phyloP scores from a whole-genome alignment of 2,888 invertebrate genomes.

The Petrolisthes manimaculis region DNA sequence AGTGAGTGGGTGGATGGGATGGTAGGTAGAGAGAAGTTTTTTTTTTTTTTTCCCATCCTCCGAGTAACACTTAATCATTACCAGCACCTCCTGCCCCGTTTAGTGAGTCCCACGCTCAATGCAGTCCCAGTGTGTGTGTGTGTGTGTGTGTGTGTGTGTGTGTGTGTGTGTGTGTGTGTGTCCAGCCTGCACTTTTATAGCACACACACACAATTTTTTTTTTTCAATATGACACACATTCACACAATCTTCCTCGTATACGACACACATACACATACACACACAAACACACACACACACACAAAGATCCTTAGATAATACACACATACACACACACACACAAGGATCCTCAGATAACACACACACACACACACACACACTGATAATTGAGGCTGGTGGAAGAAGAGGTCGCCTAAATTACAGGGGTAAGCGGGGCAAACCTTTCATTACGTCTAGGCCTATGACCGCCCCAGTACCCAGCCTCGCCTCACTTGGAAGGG shows the following conservation, averaged over 20 bases:
- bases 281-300: neutral
- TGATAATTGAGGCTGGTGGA: slow-evolving; percentile 40
- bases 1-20: too few relatives aligned
- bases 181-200: too few relatives aligned
- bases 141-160: too few relatives aligned
- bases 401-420: slow-evolving; percentile 47
- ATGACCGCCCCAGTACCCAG: slow-evolving; percentile 4
- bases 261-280: neutral
- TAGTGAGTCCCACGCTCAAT: too few relatives aligned
- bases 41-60: slow-evolving; percentile 13
- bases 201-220: too few relatives aligned
- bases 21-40: too few relatives aligned
- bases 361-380: slow-evolving; percentile 15
- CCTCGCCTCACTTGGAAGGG: neutral
- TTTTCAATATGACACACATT: too few relatives aligned
- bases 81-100: too few relatives aligned
- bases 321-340: slow-evolving; percentile 5
- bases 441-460: slow-evolving; percentile 54
- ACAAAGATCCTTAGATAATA: neutral
- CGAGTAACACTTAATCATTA: slow-evolving; percentile 10
- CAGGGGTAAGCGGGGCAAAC: slow-evolving; percentile 23
- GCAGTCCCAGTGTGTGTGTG: too few relatives aligned
- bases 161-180: too few relatives aligned
- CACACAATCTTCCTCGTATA: too few relatives aligned
- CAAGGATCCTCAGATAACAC: neutral